These are phyloP conservation scores for Scrobipalpa costella DNA, from an alignment of 2,888 invertebrate genomes.

Conservation along the genomic window DNA sequence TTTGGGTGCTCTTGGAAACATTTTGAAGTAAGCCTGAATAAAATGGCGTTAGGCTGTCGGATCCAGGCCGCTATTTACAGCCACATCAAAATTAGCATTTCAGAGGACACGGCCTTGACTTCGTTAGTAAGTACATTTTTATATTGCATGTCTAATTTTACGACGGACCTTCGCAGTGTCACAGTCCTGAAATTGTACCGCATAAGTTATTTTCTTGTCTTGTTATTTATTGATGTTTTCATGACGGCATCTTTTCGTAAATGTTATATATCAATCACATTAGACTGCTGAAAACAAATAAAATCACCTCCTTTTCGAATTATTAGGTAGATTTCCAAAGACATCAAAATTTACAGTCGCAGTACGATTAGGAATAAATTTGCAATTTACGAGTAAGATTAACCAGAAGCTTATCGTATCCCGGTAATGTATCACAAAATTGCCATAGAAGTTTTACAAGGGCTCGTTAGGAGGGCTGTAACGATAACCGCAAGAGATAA, in stretches of 20 bases:
- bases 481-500: conserved; percentile 76
- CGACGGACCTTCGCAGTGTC: neutral
- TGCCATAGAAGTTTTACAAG: conserved; percentile 72
- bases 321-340: neutral
- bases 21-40: neutral
- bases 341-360: conserved; percentile 15
- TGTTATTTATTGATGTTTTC: neutral
- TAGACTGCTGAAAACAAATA: neutral
- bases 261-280: neutral
- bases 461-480: conserved; percentile 70
- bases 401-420: conserved; percentile 64
- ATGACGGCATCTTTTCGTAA: neutral
- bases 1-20: neutral
- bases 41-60: neutral
- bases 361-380: conserved; percentile 25
- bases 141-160: neutral
- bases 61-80: neutral
- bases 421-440: conserved; percentile 66
- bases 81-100: conserved; percentile 11
- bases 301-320: neutral
- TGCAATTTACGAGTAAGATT: conserved; percentile 58
- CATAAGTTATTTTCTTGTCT: conserved; percentile 2
- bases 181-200: neutral
- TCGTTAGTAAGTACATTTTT: neutral
- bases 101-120: neutral